Conservation (phyloP, 2,797 vertebrate species). For the Artibeus lituratus region DNA sequence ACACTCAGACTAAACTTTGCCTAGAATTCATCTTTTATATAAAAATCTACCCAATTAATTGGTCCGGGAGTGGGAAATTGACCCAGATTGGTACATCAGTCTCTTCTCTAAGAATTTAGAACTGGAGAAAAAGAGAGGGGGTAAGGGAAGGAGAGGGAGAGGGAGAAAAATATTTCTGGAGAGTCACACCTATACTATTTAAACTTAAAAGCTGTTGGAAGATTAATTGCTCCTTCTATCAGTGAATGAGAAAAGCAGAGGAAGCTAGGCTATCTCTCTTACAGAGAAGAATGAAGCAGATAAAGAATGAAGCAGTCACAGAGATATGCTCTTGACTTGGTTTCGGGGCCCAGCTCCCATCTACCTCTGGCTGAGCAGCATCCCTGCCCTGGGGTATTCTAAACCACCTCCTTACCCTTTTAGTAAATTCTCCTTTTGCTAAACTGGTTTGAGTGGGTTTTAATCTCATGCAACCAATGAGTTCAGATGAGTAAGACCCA, state of each 20-base stretch:
- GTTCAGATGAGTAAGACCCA: neutral
- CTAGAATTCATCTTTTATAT: neutral
- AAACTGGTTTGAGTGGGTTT: neutral
- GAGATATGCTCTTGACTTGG: neutral
- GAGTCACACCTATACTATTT: neutral
- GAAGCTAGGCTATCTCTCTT: neutral
- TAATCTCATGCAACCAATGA: neutral
- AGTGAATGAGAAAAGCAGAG: neutral
- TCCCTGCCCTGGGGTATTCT: neutral
- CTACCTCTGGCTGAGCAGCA: neutral
- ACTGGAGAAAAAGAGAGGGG: neutral
- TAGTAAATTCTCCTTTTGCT: neutral
- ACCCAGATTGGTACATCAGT: neutral
- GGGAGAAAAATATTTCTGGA: neutral
- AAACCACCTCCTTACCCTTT: neutral
- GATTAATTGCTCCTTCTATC: neutral
- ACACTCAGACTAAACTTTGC: neutral
- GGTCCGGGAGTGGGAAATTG: neutral
- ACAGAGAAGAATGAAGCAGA: neutral
- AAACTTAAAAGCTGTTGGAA: neutral
- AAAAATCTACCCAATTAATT: neutral
- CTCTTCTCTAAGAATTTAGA: neutral
- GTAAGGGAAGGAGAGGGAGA: rapidly evolving
- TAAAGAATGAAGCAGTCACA: neutral
- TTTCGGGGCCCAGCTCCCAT: neutral